These are phyloP conservation scores for Aphidius colemani DNA, from an alignment of 2,888 invertebrate species.

Conservation along the genomic window DNA sequence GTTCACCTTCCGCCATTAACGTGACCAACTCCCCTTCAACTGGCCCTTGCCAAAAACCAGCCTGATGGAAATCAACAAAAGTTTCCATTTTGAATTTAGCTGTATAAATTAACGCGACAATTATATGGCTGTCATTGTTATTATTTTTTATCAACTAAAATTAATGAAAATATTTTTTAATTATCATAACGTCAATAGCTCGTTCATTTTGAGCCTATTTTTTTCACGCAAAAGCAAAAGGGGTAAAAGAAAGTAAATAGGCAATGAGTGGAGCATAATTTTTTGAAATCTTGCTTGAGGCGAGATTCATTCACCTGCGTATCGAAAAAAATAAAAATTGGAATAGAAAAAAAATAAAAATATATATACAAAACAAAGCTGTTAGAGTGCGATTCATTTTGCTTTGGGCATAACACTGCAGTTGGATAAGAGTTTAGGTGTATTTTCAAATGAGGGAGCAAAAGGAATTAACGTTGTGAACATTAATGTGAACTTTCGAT, in stretches of 20 bases:
- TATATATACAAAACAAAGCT: slow-evolving; percentile 3
- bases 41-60: not conserved
- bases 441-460: not conserved
- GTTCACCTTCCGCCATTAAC: slow-evolving; percentile 38
- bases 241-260: no score
- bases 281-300: not conserved
- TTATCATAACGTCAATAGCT: no score
- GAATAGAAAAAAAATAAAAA: not conserved
- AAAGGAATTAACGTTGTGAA: slow-evolving; percentile 21
- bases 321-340: not conserved
- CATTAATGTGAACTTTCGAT: slow-evolving; percentile 14
- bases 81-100: not conserved
- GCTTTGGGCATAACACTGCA: no score
- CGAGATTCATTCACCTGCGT: not conserved
- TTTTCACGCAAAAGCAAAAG: no score
- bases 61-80: slow-evolving; percentile 9
- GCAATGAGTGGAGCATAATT: no score
- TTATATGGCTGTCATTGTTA: no score
- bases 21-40: slow-evolving; percentile 24
- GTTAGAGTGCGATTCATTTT: slow-evolving; percentile 6
- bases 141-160: no score
- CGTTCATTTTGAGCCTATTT: no score
- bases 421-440: no score
- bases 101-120: no score
- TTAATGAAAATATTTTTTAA: no score